Evolutionary conservation across 2,888 invertebrate species (phyloP).

Genomic region (Emmelina monodactyla): DNA sequence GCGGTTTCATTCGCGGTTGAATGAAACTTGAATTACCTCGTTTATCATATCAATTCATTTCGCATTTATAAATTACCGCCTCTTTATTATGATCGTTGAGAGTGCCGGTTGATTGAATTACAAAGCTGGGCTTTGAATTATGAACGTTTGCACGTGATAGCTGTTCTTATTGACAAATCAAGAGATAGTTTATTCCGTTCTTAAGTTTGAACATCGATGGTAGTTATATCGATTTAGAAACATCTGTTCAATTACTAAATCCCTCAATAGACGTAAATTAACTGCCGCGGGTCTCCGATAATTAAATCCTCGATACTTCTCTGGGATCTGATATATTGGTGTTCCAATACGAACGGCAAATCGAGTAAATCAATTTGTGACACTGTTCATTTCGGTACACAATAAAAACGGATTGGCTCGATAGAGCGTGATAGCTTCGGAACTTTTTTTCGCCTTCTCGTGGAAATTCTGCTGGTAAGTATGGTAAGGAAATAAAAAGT

Average conservation of each 20-base stretch:
- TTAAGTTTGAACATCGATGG: no score
- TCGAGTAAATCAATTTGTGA: not conserved
- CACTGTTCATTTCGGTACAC: not conserved
- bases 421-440: not conserved
- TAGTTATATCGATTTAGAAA: no score
- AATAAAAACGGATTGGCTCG: not conserved
- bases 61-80: constrained; percentile 11
- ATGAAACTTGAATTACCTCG: constrained; percentile 34
- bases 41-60: constrained; percentile 27
- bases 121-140: not conserved
- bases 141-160: no score
- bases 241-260: no score
- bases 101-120: not conserved
- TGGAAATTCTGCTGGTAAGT: no score
- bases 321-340: not conserved
- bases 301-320: no score
- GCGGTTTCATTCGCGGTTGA: constrained; percentile 23
- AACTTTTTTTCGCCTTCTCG: constrained; percentile 1
- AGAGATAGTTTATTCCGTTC: no score
- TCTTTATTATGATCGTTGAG: not conserved
- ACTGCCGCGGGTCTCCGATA: no score
- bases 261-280: no score
- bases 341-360: not conserved
- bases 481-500: no score
- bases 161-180: no score